Percentiles rank a stretch among this genome's conserved stretches.
phyloP scores from a whole-genome alignment of 2,113 vertebrate species.

The Sander lucioperca region DNA sequence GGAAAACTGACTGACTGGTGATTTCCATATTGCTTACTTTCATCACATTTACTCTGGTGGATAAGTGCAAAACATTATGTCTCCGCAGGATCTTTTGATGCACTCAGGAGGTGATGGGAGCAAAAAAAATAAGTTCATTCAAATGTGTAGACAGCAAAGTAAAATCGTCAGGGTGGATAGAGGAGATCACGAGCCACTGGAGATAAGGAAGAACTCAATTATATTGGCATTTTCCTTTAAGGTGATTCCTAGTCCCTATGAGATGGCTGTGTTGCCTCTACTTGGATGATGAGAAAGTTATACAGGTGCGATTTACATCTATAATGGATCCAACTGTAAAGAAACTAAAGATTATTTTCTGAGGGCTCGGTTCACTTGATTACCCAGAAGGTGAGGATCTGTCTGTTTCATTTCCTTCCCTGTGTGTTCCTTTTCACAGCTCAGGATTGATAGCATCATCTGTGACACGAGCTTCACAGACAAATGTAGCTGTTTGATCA shows the following conservation, averaged over 20 bases:
- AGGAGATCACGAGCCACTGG: slow-evolving; percentile 30
- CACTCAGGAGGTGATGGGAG: slow-evolving; percentile 12
- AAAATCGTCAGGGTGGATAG: slow-evolving; percentile 35
- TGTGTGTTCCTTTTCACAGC: slow-evolving; percentile 14
- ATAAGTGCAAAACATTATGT: slow-evolving; percentile 13
- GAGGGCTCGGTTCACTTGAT: slow-evolving; percentile 26
- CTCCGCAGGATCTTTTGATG: background rate
- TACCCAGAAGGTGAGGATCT: slow-evolving; percentile 33
- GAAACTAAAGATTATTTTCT: slow-evolving; percentile 13
- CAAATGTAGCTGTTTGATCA: slow-evolving; percentile 63
- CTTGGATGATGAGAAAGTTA: slow-evolving; percentile 45
- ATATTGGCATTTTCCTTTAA: slow-evolving; percentile 66
- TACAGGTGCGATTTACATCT: slow-evolving; percentile 41
- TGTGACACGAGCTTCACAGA: slow-evolving; percentile 19
- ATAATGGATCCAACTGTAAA: slow-evolving; percentile 1
- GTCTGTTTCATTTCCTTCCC: slow-evolving; percentile 28
- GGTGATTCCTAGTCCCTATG: slow-evolving; percentile 64
- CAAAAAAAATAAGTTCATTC: slow-evolving; percentile 51
- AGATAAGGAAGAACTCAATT: slow-evolving; percentile 66
- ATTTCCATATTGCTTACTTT: slow-evolving; percentile 31
- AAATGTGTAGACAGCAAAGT: slow-evolving; percentile 33
- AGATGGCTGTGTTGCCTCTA: slow-evolving; percentile 54
- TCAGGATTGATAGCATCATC: slow-evolving; percentile 49
- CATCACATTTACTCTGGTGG: slow-evolving; percentile 25
- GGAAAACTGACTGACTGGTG: slow-evolving; percentile 4